Conservation (phyloP, 2,113 vertebrate species). For the Varanus salvator region DNA sequence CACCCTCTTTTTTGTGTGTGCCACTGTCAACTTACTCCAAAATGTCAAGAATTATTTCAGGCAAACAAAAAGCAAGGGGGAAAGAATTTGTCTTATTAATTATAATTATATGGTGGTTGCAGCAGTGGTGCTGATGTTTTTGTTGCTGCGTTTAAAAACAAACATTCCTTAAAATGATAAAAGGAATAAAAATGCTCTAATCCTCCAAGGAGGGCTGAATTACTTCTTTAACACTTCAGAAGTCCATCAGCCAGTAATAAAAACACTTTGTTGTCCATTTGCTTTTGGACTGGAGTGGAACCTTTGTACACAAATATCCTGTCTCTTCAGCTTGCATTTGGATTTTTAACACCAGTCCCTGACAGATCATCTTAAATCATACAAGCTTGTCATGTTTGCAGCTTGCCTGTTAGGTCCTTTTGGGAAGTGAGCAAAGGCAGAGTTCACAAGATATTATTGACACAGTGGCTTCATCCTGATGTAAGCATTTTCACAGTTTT, state of each 20-base stretch:
- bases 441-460: not conserved
- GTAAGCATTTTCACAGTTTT: not conserved
- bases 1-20: not conserved
- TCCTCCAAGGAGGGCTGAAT: not conserved
- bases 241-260: not conserved
- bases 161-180: not conserved
- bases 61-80: not conserved
- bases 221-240: not conserved
- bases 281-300: not conserved
- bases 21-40: not conserved
- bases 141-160: not conserved
- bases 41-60: conserved; percentile 15
- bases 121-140: too few relatives aligned
- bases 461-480: not conserved
- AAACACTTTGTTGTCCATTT: not conserved
- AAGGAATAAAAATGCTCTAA: not conserved
- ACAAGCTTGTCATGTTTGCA: not conserved
- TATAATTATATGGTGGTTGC: not conserved
- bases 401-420: not conserved
- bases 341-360: not conserved
- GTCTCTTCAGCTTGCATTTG: not conserved
- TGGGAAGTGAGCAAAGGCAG: conserved; percentile 5
- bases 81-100: not conserved
- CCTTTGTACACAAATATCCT: fast-evolving
- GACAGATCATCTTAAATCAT: not conserved